Evolutionary conservation across 2,888 invertebrate species (phyloP), one percentile per base, ranked within the genome.

Genomic region (Hypsopygia costalis): DNA sequence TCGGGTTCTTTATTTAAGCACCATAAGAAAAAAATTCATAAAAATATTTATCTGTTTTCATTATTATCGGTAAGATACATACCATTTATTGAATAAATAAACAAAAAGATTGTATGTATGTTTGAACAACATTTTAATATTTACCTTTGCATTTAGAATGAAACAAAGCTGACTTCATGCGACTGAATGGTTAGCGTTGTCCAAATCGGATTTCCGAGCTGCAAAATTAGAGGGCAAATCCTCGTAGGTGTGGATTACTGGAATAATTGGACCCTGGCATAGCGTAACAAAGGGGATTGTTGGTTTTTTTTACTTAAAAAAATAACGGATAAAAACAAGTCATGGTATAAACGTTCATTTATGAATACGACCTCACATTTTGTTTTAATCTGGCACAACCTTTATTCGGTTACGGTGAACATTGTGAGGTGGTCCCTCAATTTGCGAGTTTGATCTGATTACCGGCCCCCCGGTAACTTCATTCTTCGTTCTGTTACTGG

Each of bases 171-270:
- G 37, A 34, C 10, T 4, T 7, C 34, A 50, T 42, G 41, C 28
- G 31, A 34, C 44, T 36, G 34, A 44, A 47, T 43, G 34, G 44
- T 43, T 43, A 11, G 43, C 40, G 47, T 51, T 48, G 51, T 47
- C 40, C 42, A 56, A 62, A 60, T 55, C 56, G 52, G 55, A 56
- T 62, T 55, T 43, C 43, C 48, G 41, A 49, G 44, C 44, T 52
- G 34, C 48, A 49, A 67, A 65, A 62, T 61, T 52, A 65, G 51
- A 54, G 62, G 50, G 63, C 58, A 63, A 59, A 56, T 55, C 58
- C 46, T 52, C 51, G 66, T 64, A 65, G 64, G 69, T 61, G 64
- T 60, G 63, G 69, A 73, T 71, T 71, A 67, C 55, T 31, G 62
- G 55, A 4, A 62, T 69, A 69, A 71, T 68, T 72, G 70, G 62